phyloP scores from a whole-genome alignment of 2,113 vertebrate genomes.

The Chionomys nivalis region DNA sequence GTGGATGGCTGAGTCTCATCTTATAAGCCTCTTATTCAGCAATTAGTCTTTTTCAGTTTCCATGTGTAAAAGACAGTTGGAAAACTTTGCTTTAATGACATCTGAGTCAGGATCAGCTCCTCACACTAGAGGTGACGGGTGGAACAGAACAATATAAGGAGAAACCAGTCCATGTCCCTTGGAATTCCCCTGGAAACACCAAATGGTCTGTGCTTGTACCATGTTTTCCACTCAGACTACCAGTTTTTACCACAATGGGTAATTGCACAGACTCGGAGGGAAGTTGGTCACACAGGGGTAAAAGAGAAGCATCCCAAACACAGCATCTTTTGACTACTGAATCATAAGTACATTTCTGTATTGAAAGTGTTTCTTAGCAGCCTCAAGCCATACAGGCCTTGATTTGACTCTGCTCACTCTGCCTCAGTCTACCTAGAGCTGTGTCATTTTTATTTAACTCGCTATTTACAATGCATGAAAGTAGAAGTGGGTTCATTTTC shows the following conservation, averaged over 20 bases:
- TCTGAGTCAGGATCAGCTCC: background rate
- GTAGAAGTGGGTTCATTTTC: background rate
- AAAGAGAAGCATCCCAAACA: background rate
- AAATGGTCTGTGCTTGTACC: conserved; percentile 18
- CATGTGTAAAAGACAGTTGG: background rate
- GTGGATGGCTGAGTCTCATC: background rate
- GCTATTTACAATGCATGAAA: background rate
- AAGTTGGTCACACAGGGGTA: conserved; percentile 1
- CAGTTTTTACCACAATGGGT: background rate
- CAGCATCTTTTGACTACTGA: background rate
- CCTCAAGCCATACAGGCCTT: background rate
- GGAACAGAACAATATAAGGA: background rate
- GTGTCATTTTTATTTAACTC: background rate
- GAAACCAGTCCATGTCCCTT: conserved; percentile 10
- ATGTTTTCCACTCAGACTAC: background rate
- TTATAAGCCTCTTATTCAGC: background rate
- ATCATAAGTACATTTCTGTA: background rate
- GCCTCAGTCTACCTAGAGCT: background rate
- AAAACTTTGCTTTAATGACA: background rate
- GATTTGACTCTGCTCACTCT: background rate
- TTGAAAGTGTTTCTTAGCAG: background rate
- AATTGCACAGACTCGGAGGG: background rate
- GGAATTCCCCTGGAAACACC: conserved; percentile 60
- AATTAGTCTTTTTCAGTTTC: background rate
- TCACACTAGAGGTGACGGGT: fast-evolving